These are phyloP conservation scores for Luidia sarsii DNA, from an alignment of 53 echinoderm and acorn worm species.

Conservation along the genomic window DNA sequence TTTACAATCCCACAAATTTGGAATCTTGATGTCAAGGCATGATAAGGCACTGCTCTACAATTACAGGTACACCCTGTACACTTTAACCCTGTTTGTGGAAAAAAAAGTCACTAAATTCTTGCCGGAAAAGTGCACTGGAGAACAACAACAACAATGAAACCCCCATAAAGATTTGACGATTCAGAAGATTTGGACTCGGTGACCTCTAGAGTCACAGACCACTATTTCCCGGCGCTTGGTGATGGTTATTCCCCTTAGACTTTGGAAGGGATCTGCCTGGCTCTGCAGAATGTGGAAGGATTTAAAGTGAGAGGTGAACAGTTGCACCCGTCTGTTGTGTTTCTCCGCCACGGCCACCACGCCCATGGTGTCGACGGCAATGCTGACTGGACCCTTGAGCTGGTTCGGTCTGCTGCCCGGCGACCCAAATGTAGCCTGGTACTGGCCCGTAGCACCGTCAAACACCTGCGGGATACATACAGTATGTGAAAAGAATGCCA, in stretches of 20 bases:
- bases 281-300: slow-evolving; percentile 25
- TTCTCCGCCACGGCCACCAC: slow-evolving; percentile 50
- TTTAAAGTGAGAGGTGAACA: slow-evolving; percentile 40
- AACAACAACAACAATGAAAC: no score
- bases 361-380: slow-evolving; percentile 51
- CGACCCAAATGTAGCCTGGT: slow-evolving; percentile 35
- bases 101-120: no score
- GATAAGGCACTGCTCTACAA: no score
- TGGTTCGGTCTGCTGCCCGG: slow-evolving; percentile 34
- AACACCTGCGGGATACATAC: slow-evolving; percentile 1
- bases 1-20: no score
- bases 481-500: no score
- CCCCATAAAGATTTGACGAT: no score
- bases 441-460: slow-evolving; percentile 16
- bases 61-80: no score
- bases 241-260: slow-evolving; percentile 37
- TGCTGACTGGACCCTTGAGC: slow-evolving; percentile 40
- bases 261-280: slow-evolving; percentile 1
- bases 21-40: no score
- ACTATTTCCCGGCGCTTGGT: slow-evolving; percentile 18
- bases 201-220: slow-evolving; percentile 57
- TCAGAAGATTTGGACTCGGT: slow-evolving; percentile 50
- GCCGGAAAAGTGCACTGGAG: no score
- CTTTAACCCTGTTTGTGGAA: no score
- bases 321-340: slow-evolving; percentile 52